These are phyloP conservation scores for Drosophila orosa DNA, from an alignment of 1,140 invertebrate species.

Conservation along the genomic window DNA sequence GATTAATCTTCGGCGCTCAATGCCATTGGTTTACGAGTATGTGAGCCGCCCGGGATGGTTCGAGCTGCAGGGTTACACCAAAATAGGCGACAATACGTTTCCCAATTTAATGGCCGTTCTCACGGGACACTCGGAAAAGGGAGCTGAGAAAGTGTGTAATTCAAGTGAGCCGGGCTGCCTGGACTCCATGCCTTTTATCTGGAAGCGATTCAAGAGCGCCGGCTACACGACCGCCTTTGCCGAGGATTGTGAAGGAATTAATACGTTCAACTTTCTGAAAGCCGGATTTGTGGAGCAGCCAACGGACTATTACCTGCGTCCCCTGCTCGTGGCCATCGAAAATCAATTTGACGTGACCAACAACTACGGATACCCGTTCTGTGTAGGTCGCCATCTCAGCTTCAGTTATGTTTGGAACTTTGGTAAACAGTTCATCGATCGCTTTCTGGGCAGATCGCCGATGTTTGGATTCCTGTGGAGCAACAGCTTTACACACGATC, in stretches of 20 bases:
- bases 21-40: conserved; percentile 39
- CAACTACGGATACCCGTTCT: conserved; percentile 73
- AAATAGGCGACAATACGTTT: conserved; percentile 90
- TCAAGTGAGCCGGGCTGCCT: conserved; percentile 84
- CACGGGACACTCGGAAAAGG: conserved; percentile 86
- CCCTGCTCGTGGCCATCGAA: conserved; percentile 88
- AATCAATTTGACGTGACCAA: conserved; percentile 72
- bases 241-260: conserved; percentile 90
- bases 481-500: conserved; percentile 90
- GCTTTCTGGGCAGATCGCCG: conserved; percentile 76
- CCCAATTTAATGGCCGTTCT: conserved; percentile 91
- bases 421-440: conserved; percentile 85
- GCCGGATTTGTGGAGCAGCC: conserved; percentile 90
- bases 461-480: conserved; percentile 92
- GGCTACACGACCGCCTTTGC: conserved; percentile 91
- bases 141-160: conserved; percentile 84
- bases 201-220: conserved; percentile 89
- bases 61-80: conserved; percentile 51
- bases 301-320: conserved; percentile 92
- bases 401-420: conserved; percentile 86
- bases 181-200: conserved; percentile 90
- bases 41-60: conserved; percentile 30
- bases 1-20: conserved; percentile 74
- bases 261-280: conserved; percentile 92
- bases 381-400: conserved; percentile 86